phyloP scores from a whole-genome alignment of 1,140 invertebrate species.

The Hestina assimilis region DNA sequence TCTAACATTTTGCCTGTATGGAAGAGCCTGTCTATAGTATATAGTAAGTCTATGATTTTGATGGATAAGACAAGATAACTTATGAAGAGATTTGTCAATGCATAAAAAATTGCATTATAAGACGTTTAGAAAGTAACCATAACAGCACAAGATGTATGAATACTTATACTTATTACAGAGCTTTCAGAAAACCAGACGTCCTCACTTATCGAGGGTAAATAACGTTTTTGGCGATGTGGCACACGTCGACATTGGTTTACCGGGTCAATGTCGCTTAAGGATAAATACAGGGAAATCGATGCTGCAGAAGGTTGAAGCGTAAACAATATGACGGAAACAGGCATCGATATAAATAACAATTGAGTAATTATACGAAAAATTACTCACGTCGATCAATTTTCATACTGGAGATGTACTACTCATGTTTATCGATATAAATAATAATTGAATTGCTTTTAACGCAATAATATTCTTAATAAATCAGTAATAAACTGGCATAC shows the following conservation, averaged over 20 bases:
- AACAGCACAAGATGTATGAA: not conserved
- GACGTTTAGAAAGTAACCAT: not conserved
- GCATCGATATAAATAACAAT: slow-evolving; percentile 37
- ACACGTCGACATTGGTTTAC: slow-evolving; percentile 48
- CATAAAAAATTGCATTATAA: not conserved
- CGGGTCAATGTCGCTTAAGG: slow-evolving; percentile 55
- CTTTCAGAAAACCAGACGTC: slow-evolving; percentile 31
- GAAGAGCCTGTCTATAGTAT: too few species aligned
- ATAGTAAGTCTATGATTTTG: too few species aligned
- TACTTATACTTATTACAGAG: not conserved
- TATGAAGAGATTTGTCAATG: not conserved
- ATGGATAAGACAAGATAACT: not conserved
- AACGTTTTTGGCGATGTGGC: slow-evolving; percentile 25
- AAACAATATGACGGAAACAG: slow-evolving; percentile 41
- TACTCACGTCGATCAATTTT: not conserved
- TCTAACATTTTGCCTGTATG: too few species aligned
- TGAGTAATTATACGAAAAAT: slow-evolving; percentile 17
- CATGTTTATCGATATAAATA: too few species aligned
- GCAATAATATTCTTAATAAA: not conserved
- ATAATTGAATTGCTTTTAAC: not conserved
- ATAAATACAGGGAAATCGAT: slow-evolving; percentile 15
- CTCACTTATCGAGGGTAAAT: slow-evolving; percentile 32
- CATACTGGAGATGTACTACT: not conserved
- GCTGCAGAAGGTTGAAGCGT: slow-evolving; percentile 18
- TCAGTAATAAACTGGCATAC: not conserved